A percentile compares a stretch with the other conserved stretches of the same genome.
phyloP scores from a whole-genome alignment of 1,140 invertebrate genomes.

The Patella vulgata region DNA sequence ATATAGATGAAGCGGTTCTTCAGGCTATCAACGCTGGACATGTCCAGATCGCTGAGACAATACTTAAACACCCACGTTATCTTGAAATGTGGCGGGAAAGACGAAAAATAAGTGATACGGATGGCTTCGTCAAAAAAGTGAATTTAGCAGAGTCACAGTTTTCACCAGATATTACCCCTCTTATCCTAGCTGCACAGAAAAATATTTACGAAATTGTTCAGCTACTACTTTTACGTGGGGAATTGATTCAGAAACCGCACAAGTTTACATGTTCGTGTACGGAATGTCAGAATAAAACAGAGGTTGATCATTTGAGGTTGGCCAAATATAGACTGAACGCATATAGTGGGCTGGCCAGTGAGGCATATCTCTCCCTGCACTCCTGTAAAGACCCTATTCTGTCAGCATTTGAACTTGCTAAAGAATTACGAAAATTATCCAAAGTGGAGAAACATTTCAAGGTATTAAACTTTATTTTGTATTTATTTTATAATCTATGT shows the following conservation, averaged over 20 bases:
- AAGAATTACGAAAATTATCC: conserved; percentile 68
- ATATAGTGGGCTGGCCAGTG: conserved; percentile 63
- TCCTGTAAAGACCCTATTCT: conserved; percentile 75
- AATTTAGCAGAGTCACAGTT: conserved; percentile 52
- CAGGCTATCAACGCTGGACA: conserved; percentile 64
- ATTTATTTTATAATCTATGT: no score
- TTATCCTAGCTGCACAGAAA: conserved; percentile 64
- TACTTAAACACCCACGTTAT: conserved; percentile 63
- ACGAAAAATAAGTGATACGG: conserved; percentile 50
- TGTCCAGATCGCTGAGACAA: conserved; percentile 62
- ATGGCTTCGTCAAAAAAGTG: conserved; percentile 53
- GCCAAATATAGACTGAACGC: conserved; percentile 63
- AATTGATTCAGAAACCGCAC: conserved; percentile 70
- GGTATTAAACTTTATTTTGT: no score
- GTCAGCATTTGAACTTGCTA: conserved; percentile 72
- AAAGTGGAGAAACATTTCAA: conserved; percentile 71
- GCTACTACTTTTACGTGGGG: conserved; percentile 58
- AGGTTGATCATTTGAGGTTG: conserved; percentile 60
- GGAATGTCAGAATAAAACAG: conserved; percentile 69
- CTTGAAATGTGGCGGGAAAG: conserved; percentile 57
- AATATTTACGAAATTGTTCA: conserved; percentile 66
- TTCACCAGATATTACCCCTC: conserved; percentile 62
- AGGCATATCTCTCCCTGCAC: conserved; percentile 75
- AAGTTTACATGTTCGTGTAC: conserved; percentile 71
- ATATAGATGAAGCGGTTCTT: conserved; percentile 64